These are phyloP conservation scores for Podocnemis expansa DNA, from an alignment of 2,113 vertebrate species.

Conservation along the genomic window DNA sequence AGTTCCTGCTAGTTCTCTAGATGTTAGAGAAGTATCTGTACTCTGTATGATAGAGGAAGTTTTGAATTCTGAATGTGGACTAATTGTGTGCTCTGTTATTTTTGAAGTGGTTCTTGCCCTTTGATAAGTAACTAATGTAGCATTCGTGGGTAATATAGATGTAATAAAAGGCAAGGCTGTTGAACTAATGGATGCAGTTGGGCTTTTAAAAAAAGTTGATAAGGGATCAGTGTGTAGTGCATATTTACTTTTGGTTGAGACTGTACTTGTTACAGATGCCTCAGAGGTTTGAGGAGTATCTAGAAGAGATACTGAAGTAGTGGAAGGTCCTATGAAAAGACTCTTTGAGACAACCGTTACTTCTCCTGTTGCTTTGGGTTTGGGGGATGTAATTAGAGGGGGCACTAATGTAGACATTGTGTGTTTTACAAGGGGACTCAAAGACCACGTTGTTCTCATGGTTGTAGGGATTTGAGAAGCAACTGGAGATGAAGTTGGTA, in stretches of 20 bases:
- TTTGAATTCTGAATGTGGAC: conserved; percentile 20
- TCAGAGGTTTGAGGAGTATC: background rate
- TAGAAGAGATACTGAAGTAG: background rate
- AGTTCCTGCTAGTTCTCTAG: background rate
- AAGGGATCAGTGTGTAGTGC: background rate
- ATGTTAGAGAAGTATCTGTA: background rate
- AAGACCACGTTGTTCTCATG: background rate
- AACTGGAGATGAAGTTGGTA: background rate
- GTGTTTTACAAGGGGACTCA: background rate
- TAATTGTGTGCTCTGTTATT: background rate
- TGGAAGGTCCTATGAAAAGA: background rate
- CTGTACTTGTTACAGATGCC: background rate
- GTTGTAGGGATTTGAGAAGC: background rate
- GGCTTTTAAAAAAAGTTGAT: conserved; percentile 11
- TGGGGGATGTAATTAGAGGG: background rate
- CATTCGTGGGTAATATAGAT: conserved; percentile 1
- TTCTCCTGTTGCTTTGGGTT: background rate
- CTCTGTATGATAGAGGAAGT: background rate
- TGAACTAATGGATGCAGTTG: background rate
- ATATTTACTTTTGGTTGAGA: conserved; percentile 8
- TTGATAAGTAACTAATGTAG: background rate
- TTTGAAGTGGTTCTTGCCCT: background rate
- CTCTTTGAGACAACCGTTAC: background rate
- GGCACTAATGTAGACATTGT: background rate
- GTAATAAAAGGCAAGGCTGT: background rate